phyloP scores from a whole-genome alignment of 1,140 invertebrate species.

The Aphaenogaster rudis region DNA sequence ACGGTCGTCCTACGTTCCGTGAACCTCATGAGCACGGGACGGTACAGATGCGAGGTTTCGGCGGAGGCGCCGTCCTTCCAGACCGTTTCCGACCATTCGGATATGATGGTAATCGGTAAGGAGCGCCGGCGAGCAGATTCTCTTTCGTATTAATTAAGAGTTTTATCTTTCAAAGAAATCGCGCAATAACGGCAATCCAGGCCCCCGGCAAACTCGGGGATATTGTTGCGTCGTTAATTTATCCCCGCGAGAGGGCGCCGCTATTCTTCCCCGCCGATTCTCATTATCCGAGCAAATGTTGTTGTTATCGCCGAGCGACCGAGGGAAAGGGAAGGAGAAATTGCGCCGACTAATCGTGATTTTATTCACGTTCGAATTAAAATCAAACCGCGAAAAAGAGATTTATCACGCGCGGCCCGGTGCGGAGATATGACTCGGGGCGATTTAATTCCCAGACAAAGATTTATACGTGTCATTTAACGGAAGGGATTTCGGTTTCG shows the following conservation, averaged over 20 bases:
- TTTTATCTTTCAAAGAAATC: conserved; percentile 46
- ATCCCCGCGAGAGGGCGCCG: neutral
- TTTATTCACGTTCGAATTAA: conserved; percentile 46
- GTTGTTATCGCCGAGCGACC: neutral
- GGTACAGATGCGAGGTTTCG: conserved; percentile 94
- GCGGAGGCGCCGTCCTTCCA: conserved; percentile 94
- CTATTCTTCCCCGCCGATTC: neutral
- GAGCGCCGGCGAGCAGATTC: conserved; percentile 9
- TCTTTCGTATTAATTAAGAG: conserved; percentile 42
- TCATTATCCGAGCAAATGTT: conserved; percentile 37
- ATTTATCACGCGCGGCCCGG: neutral
- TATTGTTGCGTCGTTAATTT: conserved; percentile 40
- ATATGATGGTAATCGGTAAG: conserved; percentile 93
- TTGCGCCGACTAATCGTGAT: conserved; percentile 17
- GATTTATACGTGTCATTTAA: conserved; percentile 47
- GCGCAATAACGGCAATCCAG: conserved; percentile 41
- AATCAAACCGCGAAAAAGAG: conserved; percentile 21
- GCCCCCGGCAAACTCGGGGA: neutral
- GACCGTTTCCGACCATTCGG: conserved; percentile 92
- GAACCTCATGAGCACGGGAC: conserved; percentile 92
- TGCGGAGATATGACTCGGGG: neutral
- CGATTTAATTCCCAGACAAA: conserved; percentile 45
- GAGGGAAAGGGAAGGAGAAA: neutral
- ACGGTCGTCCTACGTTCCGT: conserved; percentile 92
- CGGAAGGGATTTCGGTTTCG: conserved; percentile 28